Base-by-base conservation (phyloP, 1,140 invertebrate genomes). In the Heliconius congener region DNA sequence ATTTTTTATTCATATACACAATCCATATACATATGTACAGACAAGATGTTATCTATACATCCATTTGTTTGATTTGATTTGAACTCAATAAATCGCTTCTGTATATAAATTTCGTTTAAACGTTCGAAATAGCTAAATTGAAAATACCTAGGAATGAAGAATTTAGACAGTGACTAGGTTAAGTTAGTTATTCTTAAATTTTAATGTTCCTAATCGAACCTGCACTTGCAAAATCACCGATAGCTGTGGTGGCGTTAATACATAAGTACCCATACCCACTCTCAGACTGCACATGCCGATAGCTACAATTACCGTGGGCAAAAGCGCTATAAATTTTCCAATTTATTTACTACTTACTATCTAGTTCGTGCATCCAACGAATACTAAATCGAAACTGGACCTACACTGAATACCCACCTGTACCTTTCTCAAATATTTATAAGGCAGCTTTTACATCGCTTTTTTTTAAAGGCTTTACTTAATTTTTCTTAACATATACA, bases 291-390 rank as follows among this genome's bases (percentile, higher is more conserved):
- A 72, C 30, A 30, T 55, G 70, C 70, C 46, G 46, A 71, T 71
- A 50, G 18, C 75, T 11, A 77, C 46, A 72, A 77, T 77, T 77
- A 71, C 50, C 55, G 76, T 72, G 57, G 30, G 37, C 66, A 77
- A 80, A 18, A 80, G 42, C 50, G 30, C 78, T 66, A 80, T 82
- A 80, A 82, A 82, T 75, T 80, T 75, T 80, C 78, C 84, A 81
- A 89, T 86, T 87, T 89, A 88, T 88, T 88, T 87, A 78, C 78
- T 82, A 86, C 79, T 71, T 66, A 66, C 60, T 88, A 91, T 91
- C 88, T 83, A 70, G 79, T 82, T 88, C 87, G 88, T 91, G 90
- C 79, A 89, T 91, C 88, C 87, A 85, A 79, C 80, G 78, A 85
- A 81, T 80, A 78, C 81, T 77, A 80, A 77, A 71, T 72, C 71